Base-by-base conservation (phyloP, 2,888 invertebrate species). In the Callimorpha dominula region DNA sequence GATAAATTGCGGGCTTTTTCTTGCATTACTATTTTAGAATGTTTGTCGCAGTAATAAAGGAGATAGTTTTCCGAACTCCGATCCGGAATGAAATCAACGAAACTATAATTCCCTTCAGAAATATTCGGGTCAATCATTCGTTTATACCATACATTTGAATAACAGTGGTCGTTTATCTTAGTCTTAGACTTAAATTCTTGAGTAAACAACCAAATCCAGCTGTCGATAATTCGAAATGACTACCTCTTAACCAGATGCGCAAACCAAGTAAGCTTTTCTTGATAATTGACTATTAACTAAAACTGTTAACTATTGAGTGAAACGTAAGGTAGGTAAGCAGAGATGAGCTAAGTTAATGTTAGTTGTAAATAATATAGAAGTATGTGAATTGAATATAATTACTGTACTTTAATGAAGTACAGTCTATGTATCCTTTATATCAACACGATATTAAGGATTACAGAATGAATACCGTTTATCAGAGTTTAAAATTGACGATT, bases 211-310 rank as follows among this genome's bases (percentile, higher is more conserved):
- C 80, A 84, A 84, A 85, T 71, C 81, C 82, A 83, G 83, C 80
- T 79, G 77, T 79, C 72, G 73, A 84, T 65, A 73, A 68, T 75
- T 78, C 71, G 64, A 46, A 74, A 70, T 74, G 71, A 68, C 73
- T 74, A 68, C 64, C 77, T 80, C 72, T 75, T 68, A 50, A 76
- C 4, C 78, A 81, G 78, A 79, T 78, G 81, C 72, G 78, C 65
- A 86, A 89, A 85, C 86, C 86, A 76, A 9, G 43, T 77, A 74
- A 93, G 93, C 88, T 93, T 92, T 88, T 77, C 73, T 77, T 86
- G 86, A 92, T 92, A 90, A 93, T 92, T 57, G 9, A 20, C 52
- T 54, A 54, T n/a, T 54, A 92, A 90, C 88, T 88, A 85, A 87
- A 90, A 89, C 87, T 90, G 90, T 85, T 87, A 85, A 87, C 87